phyloP scores from a whole-genome alignment of 1,140 invertebrate genomes.

The Phenacoccus solenopsis region DNA sequence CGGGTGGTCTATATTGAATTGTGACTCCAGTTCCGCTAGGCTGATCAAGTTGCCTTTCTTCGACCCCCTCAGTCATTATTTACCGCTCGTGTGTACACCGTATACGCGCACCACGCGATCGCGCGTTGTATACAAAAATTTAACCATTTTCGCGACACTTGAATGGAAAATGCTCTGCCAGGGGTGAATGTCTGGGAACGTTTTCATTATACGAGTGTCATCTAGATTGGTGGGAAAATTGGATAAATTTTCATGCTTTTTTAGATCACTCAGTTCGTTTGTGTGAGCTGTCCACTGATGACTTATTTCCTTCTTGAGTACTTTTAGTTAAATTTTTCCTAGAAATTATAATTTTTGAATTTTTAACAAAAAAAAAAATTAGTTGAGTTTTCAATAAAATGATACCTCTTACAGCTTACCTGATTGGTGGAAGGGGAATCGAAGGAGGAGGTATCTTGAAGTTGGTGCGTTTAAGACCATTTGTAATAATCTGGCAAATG shows the following conservation, averaged over 20 bases:
- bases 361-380: too few relatives aligned
- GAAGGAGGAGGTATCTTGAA: too few relatives aligned
- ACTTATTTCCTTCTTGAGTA: too few relatives aligned
- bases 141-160: background rate
- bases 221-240: background rate
- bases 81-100: background rate
- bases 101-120: background rate
- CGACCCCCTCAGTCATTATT: background rate
- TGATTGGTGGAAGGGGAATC: too few relatives aligned
- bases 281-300: too few relatives aligned
- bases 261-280: too few relatives aligned
- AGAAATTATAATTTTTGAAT: too few relatives aligned
- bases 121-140: background rate
- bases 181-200: background rate
- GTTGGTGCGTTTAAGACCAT: too few relatives aligned
- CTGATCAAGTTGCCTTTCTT: slow-evolving; percentile 8
- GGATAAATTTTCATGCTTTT: background rate
- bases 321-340: too few relatives aligned
- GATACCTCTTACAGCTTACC: too few relatives aligned
- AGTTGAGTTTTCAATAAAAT: too few relatives aligned
- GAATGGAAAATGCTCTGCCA: background rate
- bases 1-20: slow-evolving; percentile 17
- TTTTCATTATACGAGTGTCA: background rate
- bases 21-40: slow-evolving; percentile 11
- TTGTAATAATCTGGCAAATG: too few relatives aligned